Percentiles rank a stretch among this genome's conserved stretches.
Conservation (phyloP, 1,140 invertebrate species). For the Panagrolaimus sp. region DNA sequence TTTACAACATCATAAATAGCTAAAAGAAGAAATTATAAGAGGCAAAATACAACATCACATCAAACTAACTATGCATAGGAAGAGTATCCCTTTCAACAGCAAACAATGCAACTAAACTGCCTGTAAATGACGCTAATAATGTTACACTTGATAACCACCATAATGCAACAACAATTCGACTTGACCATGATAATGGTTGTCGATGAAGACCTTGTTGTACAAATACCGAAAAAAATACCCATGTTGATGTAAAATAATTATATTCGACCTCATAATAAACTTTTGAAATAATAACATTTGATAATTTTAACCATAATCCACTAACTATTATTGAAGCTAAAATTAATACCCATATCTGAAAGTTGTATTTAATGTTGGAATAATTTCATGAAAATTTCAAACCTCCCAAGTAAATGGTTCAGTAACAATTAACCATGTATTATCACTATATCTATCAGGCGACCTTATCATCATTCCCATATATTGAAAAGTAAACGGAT, state of each 20-base stretch:
- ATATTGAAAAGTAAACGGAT: conserved; percentile 3
- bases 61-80: not conserved
- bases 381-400: no score
- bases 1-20: conserved; percentile 4
- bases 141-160: conserved; percentile 19
- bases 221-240: conserved; percentile 18
- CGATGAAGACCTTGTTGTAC: conserved; percentile 15
- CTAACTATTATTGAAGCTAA: not conserved
- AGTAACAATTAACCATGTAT: conserved; percentile 19
- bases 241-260: conserved; percentile 1
- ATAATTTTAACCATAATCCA: conserved; percentile 1
- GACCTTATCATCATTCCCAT: conserved; percentile 16
- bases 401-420: conserved; percentile 18
- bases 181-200: conserved; percentile 4
- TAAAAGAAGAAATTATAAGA: not conserved
- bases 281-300: not conserved
- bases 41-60: not conserved
- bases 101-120: conserved; percentile 19
- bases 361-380: no score
- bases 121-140: conserved; percentile 17
- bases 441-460: conserved; percentile 6
- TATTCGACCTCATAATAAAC: conserved; percentile 13
- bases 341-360: conserved; percentile 13
- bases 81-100: conserved; percentile 5
- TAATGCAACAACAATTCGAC: not conserved